Conservation (phyloP, 2,888 invertebrate genomes). For the Perithous albicinctus region DNA sequence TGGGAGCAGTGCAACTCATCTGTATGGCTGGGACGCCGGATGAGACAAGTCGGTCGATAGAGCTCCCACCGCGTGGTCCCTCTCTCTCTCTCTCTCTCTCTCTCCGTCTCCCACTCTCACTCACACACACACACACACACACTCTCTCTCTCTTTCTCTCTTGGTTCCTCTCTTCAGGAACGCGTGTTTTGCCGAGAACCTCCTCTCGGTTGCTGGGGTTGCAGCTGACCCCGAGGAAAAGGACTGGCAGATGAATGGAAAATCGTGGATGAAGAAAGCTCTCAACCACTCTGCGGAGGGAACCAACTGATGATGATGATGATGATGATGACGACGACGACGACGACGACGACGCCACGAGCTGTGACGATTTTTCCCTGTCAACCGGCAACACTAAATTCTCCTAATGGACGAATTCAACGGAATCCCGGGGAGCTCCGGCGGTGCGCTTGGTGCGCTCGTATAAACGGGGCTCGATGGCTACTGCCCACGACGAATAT, state of each 20-base stretch:
- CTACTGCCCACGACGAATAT: slow-evolving; percentile 61
- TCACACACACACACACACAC: slow-evolving; percentile 46
- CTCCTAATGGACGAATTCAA: slow-evolving; percentile 37
- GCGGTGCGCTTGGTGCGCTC: not conserved
- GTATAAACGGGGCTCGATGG: slow-evolving; percentile 12
- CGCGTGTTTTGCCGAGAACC: slow-evolving; percentile 43
- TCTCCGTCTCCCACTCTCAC: not conserved
- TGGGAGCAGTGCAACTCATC: slow-evolving; percentile 75
- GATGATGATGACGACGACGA: too few species aligned
- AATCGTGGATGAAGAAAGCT: slow-evolving; percentile 53
- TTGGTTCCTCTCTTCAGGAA: slow-evolving; percentile 62
- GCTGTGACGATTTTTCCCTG: slow-evolving; percentile 13
- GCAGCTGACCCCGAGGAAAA: slow-evolving; percentile 18
- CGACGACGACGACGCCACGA: too few species aligned
- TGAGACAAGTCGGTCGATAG: slow-evolving; percentile 83
- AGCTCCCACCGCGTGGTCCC: slow-evolving; percentile 77
- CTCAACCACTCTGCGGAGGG: slow-evolving; percentile 55
- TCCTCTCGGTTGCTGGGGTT: slow-evolving; percentile 10
- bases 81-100: slow-evolving; percentile 58
- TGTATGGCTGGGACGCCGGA: slow-evolving; percentile 79
- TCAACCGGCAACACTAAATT: slow-evolving; percentile 14
- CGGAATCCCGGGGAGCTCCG: slow-evolving; percentile 50
- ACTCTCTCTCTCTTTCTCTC: slow-evolving; percentile 53
- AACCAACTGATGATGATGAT: too few species aligned
- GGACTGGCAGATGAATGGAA: slow-evolving; percentile 30